phyloP scores from a whole-genome alignment of 2,888 invertebrate species.

The Sympetrum striolatum region DNA sequence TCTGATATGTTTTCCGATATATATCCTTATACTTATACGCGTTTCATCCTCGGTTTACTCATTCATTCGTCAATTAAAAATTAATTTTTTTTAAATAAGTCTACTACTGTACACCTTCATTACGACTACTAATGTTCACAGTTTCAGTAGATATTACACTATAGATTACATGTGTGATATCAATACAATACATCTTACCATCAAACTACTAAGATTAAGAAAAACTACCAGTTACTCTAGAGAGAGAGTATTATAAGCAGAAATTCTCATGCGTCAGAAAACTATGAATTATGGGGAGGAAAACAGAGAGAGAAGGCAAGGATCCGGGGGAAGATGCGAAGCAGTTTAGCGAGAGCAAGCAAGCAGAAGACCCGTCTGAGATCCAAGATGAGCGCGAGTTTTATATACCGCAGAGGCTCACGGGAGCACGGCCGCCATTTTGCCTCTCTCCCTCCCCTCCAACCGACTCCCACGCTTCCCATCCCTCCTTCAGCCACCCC shows the following conservation, averaged over 20 bases:
- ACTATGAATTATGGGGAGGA: neutral
- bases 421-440: neutral
- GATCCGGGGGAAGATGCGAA: neutral
- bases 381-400: neutral
- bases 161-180: too few relatives aligned
- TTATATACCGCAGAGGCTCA: conserved; percentile 11
- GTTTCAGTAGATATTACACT: too few relatives aligned
- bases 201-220: too few relatives aligned
- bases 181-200: too few relatives aligned
- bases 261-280: neutral
- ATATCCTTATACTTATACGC: too few relatives aligned
- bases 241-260: neutral
- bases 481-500: neutral
- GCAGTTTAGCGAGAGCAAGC: neutral
- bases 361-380: neutral
- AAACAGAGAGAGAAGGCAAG: neutral
- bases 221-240: neutral
- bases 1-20: too few relatives aligned
- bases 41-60: too few relatives aligned
- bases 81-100: too few relatives aligned
- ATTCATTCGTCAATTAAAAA: too few relatives aligned
- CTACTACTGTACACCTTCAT: too few relatives aligned
- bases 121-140: too few relatives aligned
- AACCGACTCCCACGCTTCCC: neutral
- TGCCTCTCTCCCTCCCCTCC: neutral